Evolutionary conservation across 1,140 invertebrate genomes (phyloP).

Genomic region (Nephila pilipes): DNA sequence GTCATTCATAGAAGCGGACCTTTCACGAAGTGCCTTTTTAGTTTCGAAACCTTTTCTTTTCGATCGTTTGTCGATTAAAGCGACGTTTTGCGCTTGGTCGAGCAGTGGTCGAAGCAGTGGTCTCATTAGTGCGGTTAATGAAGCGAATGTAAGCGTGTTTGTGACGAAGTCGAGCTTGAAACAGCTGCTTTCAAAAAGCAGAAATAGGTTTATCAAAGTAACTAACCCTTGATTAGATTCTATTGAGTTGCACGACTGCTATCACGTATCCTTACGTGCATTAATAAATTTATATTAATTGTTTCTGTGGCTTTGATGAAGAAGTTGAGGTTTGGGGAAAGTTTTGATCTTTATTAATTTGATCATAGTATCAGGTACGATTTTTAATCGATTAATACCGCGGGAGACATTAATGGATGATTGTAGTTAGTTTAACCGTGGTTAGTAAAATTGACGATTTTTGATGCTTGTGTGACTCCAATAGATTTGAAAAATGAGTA

Average conservation of each 20-base stretch:
- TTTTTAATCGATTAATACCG: conserved; percentile 11
- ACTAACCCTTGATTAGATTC: conserved; percentile 67
- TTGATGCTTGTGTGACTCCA: no score
- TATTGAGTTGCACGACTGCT: conserved; percentile 51
- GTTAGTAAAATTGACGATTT: background rate
- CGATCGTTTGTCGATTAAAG: conserved; percentile 38
- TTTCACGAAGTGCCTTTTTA: conserved; percentile 3
- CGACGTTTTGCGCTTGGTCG: conserved; percentile 35
- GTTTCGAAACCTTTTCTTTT: conserved; percentile 29
- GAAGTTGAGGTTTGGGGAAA: background rate
- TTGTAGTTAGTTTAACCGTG: background rate
- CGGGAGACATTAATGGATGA: background rate
- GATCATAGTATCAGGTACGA: background rate
- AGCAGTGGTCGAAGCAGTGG: conserved; percentile 28
- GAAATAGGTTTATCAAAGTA: conserved; percentile 63
- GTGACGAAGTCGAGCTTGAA: conserved; percentile 68
- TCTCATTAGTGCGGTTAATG: conserved; percentile 62
- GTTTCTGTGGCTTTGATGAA: background rate
- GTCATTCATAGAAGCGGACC: background rate
- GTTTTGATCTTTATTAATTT: background rate
- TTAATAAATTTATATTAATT: conserved; percentile 62
- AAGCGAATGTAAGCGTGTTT: conserved; percentile 57
- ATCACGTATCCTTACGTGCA: background rate
- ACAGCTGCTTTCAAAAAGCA: conserved; percentile 70
- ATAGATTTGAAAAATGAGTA: no score